Evolutionary conservation across 2,888 invertebrate genomes (phyloP).

Genomic region (Sarcophaga rosellei): DNA sequence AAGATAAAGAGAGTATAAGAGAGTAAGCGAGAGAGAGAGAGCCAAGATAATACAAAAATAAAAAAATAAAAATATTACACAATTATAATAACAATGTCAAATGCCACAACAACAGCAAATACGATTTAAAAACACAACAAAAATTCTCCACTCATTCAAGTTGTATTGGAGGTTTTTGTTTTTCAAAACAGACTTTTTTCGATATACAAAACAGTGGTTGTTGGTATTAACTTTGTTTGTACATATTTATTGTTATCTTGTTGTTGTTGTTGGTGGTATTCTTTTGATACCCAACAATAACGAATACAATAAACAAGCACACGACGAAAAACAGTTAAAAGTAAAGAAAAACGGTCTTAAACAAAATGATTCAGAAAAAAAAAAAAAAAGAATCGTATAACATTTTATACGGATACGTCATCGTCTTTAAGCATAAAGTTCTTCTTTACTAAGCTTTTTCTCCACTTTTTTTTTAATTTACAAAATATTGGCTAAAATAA

Average conservation of each 20-base stretch:
- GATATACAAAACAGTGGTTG: constrained; percentile 35
- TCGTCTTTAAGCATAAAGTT: constrained; percentile 54
- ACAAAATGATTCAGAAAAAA: constrained; percentile 40
- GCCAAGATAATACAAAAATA: constrained; percentile 15
- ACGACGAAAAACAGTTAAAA: constrained; percentile 59
- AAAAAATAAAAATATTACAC: constrained; percentile 57
- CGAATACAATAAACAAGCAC: constrained; percentile 29
- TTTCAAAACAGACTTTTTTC: constrained; percentile 47
- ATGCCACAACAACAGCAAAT: constrained; percentile 29
- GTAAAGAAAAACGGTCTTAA: constrained; percentile 39
- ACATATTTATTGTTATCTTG: constrained; percentile 38
- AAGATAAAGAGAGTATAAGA: constrained; percentile 17
- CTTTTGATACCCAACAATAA: constrained; percentile 32
- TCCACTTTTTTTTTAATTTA: constrained; percentile 28
- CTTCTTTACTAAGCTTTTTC: constrained; percentile 28
- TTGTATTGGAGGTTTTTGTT: background rate
- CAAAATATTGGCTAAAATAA: background rate
- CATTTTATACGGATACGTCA: constrained; percentile 64
- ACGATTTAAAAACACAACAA: constrained; percentile 7
- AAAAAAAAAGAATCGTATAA: background rate
- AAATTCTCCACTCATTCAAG: constrained; percentile 35
- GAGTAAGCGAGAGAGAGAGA: constrained; percentile 32
- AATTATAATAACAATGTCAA: constrained; percentile 63
- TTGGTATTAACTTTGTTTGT: constrained; percentile 23
- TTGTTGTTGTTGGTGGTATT: constrained; percentile 18